Evolutionary conservation across 2,888 invertebrate species (phyloP), one percentile per base, ranked within the genome.

Genomic region (Hymenopus coronatus): DNA sequence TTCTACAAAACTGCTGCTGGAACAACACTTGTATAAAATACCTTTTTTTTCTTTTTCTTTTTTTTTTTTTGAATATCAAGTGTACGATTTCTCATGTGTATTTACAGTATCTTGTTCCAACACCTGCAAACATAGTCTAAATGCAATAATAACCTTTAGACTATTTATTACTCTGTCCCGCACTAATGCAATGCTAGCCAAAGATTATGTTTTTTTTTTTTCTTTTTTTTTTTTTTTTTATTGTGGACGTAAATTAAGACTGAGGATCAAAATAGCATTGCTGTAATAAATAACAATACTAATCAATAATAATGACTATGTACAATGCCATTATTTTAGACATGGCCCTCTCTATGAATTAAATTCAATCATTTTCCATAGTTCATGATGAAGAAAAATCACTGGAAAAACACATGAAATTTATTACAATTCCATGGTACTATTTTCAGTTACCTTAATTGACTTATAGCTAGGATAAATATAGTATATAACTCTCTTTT

Each of bases 381-480:
- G 33, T 84, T n/a, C 40, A 33, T 84, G 54, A 70, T 70, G 15
- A 70, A 70, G 54, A 70, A 70, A 70, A 83, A 83, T 33, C 30
- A 84, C 84, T 84, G 84, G 40, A 84, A 33, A 84, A 84, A 84
- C 33, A 70, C 54, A 70, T 70, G 54, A 70, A 70, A 70, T 70
- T 70, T 70, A 85, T 40, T 82, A 87, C 87, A 87, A 87, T 87
- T 87, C 87, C 87, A 82, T 81, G 54, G 88, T 70, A 40, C 88
- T 88, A 84, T 81, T 82, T 82, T 33, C 82, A 28, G 30, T 70
- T 86, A 86, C 30, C 70, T n/a, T 88, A 89, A 89, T 89, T 89
- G 89, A 89, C 89, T 89, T 89, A 89, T 82, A 89, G 89, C 86
- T 89, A 89, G 89, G 89, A 89, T 83, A 88, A 81, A 87, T 81